phyloP scores from a whole-genome alignment of 2,113 vertebrate genomes.

The Mohoua ochrocephala region DNA sequence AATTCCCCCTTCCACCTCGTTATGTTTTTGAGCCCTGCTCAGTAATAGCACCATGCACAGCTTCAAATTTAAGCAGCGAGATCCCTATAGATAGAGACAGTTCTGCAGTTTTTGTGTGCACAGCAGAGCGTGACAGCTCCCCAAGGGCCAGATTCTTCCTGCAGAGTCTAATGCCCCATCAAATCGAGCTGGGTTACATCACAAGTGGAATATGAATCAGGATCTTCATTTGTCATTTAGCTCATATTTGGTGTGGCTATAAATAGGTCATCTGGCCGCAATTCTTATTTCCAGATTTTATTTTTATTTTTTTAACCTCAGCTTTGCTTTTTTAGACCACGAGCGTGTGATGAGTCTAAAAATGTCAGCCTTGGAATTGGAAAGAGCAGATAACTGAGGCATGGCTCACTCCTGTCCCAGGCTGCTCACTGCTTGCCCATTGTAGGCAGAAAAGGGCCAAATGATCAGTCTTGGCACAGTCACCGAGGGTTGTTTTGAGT shows the following conservation, averaged over 20 bases:
- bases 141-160: not conserved
- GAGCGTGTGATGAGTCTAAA: not conserved
- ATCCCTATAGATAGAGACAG: not conserved
- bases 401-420: not conserved
- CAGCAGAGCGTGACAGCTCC: not conserved
- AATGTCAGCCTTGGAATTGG: not conserved
- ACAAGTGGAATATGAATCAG: not conserved
- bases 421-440: not conserved
- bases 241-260: slow-evolving; percentile 11
- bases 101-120: not conserved
- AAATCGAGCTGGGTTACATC: not conserved
- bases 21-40: not conserved
- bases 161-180: not conserved
- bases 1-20: not conserved
- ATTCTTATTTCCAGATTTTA: not conserved
- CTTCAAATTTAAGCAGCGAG: not conserved
- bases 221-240: not conserved
- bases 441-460: not conserved
- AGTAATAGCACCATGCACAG: not conserved
- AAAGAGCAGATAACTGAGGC: not conserved
- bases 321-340: not conserved
- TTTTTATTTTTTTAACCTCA: not conserved
- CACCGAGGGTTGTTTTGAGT: not conserved
- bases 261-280: not conserved
- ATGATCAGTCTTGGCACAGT: not conserved